A percentile compares a stretch with the other conserved stretches of the same genome.
Evolutionary conservation across 1,140 invertebrate genomes (phyloP).

Genomic region (Lordiphosa stackelbergi): DNA sequence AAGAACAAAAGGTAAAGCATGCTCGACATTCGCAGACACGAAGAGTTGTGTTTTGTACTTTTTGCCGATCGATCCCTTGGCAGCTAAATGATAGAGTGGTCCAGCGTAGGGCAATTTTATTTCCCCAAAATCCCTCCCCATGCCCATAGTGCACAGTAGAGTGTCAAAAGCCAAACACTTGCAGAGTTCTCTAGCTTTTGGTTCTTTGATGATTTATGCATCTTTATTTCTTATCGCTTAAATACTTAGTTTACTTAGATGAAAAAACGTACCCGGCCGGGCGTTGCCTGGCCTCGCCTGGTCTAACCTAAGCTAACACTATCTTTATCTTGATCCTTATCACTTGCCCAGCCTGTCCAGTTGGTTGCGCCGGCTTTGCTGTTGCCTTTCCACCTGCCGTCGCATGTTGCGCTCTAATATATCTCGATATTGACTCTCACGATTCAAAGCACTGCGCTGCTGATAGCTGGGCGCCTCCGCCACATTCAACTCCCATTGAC

Average conservation of each 20-base stretch:
- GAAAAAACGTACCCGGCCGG: neutral
- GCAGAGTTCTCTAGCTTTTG: no score
- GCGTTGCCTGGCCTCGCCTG: neutral
- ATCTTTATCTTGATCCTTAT: neutral
- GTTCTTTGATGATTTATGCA: slow-evolving; percentile 35
- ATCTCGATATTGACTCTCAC: slow-evolving; percentile 49
- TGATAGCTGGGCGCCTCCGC: slow-evolving; percentile 25
- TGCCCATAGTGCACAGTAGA: no score
- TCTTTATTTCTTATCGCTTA: slow-evolving; percentile 27
- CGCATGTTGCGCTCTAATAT: slow-evolving; percentile 38
- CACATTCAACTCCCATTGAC: slow-evolving; percentile 36
- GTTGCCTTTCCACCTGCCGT: slow-evolving; percentile 33
- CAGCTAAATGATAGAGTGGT: no score
- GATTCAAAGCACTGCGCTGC: slow-evolving; percentile 31
- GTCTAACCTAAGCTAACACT: slow-evolving; percentile 3
- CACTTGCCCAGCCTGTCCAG: slow-evolving; percentile 29
- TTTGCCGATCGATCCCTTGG: no score
- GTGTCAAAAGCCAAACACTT: no score
- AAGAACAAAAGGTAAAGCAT: no score
- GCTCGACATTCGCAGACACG: no score
- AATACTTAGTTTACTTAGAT: neutral
- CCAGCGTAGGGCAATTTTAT: no score
- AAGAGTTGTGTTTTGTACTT: no score
- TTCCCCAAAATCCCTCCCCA: no score
- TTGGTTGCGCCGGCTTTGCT: slow-evolving; percentile 14